Evolutionary conservation across 2,888 invertebrate species (phyloP), one percentile per base, ranked within the genome.

Genomic region (Xestia ashworthii): DNA sequence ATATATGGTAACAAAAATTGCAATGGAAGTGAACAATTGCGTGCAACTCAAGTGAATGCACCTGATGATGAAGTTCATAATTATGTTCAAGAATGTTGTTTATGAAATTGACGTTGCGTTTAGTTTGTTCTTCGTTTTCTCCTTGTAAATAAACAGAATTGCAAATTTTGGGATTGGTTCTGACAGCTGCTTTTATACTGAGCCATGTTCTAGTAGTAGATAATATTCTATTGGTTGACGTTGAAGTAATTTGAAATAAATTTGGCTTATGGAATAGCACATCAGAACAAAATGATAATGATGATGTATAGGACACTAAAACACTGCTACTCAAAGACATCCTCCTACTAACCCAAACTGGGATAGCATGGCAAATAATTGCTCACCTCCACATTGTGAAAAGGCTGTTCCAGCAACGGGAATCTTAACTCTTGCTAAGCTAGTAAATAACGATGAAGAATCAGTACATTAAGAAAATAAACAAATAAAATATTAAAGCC

Each of bases 111-210:
- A 14, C 12, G 48, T 70, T 53, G 72, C 55, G 50, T 73, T 72
- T 72, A 50, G 71, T 78, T 70, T 70, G 46, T 66, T 64, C 75
- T 66, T 72, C 3, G 50, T 74, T 85, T 78, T 82, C 78, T 82
- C 69, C 16, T 38, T 9, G 32, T 60, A 72, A 62, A 55, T 65
- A 32, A n/a, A 44, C 19, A 53, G 44, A 19, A 38, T 48, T 67
- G 19, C 25, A 8, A 72, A 83, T 71, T 67, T 55, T 14, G 53
- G n/a, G 19, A 44, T 68, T 11, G 3, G 2, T 53, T 41, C 3
- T 58, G 9, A 48, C 25, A 41, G 1, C 16, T 14, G 3, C 22
- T 44, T 22, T 32, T 62, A 5, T 60, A 8, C 8, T 44, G 14
- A 41, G 5, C 4, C 3, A 58, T 19, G 14, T 44, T 71, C 3